Conservation (phyloP, 2,888 invertebrate species). For the Meiosimyza platycephala region DNA sequence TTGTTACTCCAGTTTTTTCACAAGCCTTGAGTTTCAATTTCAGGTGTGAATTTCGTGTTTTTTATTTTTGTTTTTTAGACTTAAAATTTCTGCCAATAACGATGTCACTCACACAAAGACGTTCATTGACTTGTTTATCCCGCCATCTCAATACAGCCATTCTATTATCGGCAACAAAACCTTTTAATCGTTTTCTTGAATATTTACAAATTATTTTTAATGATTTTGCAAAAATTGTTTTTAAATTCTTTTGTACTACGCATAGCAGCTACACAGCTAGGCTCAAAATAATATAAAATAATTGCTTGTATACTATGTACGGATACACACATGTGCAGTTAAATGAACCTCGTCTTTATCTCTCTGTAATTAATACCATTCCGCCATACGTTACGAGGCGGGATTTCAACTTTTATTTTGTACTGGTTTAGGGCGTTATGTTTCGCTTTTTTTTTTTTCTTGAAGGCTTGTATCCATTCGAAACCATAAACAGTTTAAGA, state of each 20-base stretch:
- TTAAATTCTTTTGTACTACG: conserved; percentile 7
- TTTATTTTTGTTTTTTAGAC: conserved; percentile 8
- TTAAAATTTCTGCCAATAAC: conserved; percentile 2
- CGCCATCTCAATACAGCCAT: neutral
- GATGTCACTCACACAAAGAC: neutral
- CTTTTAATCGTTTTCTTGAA: conserved; percentile 37
- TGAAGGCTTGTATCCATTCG: too few species aligned
- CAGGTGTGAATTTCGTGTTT: conserved; percentile 8
- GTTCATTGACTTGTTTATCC: conserved; percentile 22
- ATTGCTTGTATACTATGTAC: neutral
- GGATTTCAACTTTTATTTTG: too few species aligned
- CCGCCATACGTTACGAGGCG: too few species aligned
- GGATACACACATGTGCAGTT: too few species aligned
- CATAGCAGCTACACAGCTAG: neutral
- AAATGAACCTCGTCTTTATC: too few species aligned
- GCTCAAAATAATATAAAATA: neutral
- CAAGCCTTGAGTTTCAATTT: too few species aligned
- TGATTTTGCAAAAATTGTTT: conserved; percentile 57
- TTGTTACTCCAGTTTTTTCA: too few species aligned
- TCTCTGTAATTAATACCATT: too few species aligned
- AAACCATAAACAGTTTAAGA: too few species aligned
- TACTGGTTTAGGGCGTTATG: too few species aligned
- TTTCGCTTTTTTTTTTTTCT: too few species aligned
- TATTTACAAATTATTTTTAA: conserved; percentile 60
- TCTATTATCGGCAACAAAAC: conserved; percentile 20